A percentile compares a stretch with the other conserved stretches of the same genome.
Conservation (phyloP, 2,113 vertebrate genomes). For the Ageneiosus marmoratus region DNA sequence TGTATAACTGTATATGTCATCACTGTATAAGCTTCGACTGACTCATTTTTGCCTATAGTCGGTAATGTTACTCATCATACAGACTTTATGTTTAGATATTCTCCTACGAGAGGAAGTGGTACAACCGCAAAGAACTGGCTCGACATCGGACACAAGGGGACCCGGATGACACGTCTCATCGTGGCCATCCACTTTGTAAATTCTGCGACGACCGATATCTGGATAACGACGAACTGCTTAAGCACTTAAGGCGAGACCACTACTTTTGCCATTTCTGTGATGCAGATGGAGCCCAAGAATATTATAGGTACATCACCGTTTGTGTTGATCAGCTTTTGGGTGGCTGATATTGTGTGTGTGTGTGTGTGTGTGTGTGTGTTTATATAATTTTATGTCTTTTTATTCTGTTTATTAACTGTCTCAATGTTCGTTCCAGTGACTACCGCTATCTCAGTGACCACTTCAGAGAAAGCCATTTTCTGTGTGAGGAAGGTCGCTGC, state of each 20-base stretch:
- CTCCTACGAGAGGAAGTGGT: constrained; percentile 92
- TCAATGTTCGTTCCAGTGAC: constrained; percentile 72
- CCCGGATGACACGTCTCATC: constrained; percentile 92
- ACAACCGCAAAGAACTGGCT: constrained; percentile 91
- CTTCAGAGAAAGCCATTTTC: constrained; percentile 92
- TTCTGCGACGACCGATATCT: constrained; percentile 96
- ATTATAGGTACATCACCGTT: constrained; percentile 80
- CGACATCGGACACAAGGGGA: constrained; percentile 91
- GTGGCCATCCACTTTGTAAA: constrained; percentile 95
- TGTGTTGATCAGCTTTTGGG: not conserved
- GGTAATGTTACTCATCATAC: not conserved
- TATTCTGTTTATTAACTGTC: not conserved
- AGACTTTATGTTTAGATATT: constrained; percentile 81
- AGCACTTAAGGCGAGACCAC: constrained; percentile 92
- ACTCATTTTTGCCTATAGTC: not conserved
- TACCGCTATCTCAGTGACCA: constrained; percentile 91
- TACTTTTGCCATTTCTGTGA: constrained; percentile 99
- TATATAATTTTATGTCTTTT: too few relatives aligned
- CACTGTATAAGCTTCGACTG: too few relatives aligned
- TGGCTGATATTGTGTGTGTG: not conserved
- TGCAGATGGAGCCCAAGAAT: constrained; percentile 93
- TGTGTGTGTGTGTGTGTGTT: not conserved
- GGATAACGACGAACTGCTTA: constrained; percentile 94
- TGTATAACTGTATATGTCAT: too few relatives aligned
- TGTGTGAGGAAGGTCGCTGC: constrained; percentile 94